Evolutionary conservation across 2,797 vertebrate genomes (phyloP), one percentile per base, ranked within the genome.

Genomic region (Heterohyrax brucei): DNA sequence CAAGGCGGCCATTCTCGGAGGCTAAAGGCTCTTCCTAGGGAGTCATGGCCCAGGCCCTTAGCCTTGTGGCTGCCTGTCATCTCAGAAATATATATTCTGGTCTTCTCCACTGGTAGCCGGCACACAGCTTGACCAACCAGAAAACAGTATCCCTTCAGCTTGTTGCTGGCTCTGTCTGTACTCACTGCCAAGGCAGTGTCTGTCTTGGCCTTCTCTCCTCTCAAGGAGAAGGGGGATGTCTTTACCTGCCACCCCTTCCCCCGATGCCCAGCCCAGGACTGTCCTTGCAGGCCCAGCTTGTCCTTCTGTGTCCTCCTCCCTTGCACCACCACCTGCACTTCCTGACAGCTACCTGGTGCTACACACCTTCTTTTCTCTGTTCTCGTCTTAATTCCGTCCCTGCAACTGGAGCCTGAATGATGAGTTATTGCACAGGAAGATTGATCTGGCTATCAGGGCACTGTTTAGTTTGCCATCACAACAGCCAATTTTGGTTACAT

Each of bases 351-450:
- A 97, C 96, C 96, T 97, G n/a, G 93, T 93, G 53, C 83, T 95
- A 85, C 90, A 95, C 89, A 95, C 97, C 89, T 95, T 97, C 96
- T 96, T 95, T 97, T 97, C 97, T 96, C 97, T 95, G 86, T 83
- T 98, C 98, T 98, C 98, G 97, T 98, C 96, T 98, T 98, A 98
- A 98, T 98, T 98, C 97, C 96, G 89, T 98, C 96, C 95, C 94
- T 95, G 88, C 97, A 97, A 97, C 96, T 97, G 96, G 96, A 98
- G 97, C 93, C 98, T 97, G 97, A 98, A 98, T 98, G 97, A 98
- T 98, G 98, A 97, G 97, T 98, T 98, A 98, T 97, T 98, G 98
- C 96, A 95, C 93, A 97, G 90, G 95, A 98, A 98, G 98, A 98
- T 97, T 98, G 98, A 98, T 98, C 97, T 98, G 95, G 96, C 93